Conservation (phyloP, 2,888 invertebrate species). For the Trachelus tabidus region DNA sequence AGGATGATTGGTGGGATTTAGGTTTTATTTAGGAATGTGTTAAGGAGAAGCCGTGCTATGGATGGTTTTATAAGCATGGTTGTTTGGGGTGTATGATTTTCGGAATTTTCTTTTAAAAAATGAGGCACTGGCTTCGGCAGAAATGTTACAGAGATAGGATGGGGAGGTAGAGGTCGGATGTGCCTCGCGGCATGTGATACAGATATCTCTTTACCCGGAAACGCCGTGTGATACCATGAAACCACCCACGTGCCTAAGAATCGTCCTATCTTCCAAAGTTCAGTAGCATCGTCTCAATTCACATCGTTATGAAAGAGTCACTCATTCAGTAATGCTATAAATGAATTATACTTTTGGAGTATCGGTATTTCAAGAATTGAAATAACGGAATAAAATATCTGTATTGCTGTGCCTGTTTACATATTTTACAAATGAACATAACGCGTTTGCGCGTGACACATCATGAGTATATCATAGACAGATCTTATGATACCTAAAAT, state of each 20-base stretch:
- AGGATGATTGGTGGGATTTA: no score
- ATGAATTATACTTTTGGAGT: not conserved
- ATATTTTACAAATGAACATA: not conserved
- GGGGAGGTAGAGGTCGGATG: constrained; percentile 44
- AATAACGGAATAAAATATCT: not conserved
- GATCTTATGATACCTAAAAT: not conserved
- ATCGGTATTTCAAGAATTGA: not conserved
- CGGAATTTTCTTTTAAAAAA: not conserved
- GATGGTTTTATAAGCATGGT: no score
- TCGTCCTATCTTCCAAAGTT: constrained; percentile 18
- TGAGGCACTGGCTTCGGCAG: constrained; percentile 4
- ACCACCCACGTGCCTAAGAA: constrained; percentile 41
- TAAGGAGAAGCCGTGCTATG: no score
- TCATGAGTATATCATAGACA: not conserved
- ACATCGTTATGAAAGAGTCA: not conserved
- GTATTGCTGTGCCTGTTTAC: not conserved
- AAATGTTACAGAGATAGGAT: constrained; percentile 6
- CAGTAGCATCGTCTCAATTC: not conserved
- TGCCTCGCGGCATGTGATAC: constrained; percentile 36
- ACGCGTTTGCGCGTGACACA: not conserved
- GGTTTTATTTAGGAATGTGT: no score
- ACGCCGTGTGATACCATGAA: constrained; percentile 38
- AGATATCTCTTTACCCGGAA: constrained; percentile 57
- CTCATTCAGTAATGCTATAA: not conserved
- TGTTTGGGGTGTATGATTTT: no score